phyloP scores from a whole-genome alignment of 2,797 vertebrate species.

The Acipenser oxyrinchus region DNA sequence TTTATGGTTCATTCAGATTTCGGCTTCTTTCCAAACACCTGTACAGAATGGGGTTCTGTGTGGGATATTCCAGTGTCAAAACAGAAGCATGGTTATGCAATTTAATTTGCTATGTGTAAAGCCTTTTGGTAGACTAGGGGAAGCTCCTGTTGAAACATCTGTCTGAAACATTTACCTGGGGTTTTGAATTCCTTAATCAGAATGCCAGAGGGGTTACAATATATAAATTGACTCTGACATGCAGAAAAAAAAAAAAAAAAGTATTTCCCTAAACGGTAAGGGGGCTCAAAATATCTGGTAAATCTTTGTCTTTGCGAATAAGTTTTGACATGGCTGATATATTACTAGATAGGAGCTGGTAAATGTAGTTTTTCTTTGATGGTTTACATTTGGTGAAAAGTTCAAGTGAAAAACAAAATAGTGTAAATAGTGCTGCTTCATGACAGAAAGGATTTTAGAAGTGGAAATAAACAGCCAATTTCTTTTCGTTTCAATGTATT shows the following conservation, averaged over 20 bases:
- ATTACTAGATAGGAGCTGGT: slow-evolving; percentile 35
- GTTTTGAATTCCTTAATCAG: slow-evolving; percentile 9
- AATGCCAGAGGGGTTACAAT: slow-evolving; percentile 5
- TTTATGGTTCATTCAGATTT: not conserved
- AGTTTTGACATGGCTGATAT: slow-evolving; percentile 35
- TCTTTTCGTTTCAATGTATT: too few species aligned
- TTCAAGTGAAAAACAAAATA: slow-evolving; percentile 18
- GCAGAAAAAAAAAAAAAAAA: slow-evolving; percentile 18
- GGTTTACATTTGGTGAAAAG: too few species aligned
- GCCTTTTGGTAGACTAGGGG: slow-evolving; percentile 15
- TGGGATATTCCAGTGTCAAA: slow-evolving; percentile 4
- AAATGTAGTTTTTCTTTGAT: too few species aligned
- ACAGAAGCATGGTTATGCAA: slow-evolving; percentile 9
- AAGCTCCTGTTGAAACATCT: slow-evolving; percentile 24
- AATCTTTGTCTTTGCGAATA: slow-evolving; percentile 24
- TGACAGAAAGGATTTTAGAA: too few species aligned
- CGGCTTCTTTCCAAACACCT: slow-evolving; percentile 5
- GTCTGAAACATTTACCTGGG: slow-evolving; percentile 32
- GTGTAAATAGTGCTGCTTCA: too few species aligned
- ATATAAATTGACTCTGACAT: slow-evolving; percentile 9
- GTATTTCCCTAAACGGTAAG: slow-evolving; percentile 20
- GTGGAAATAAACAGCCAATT: too few species aligned
- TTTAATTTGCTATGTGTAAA: slow-evolving; percentile 2
- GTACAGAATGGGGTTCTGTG: slow-evolving; percentile 6
- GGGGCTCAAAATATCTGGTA: slow-evolving; percentile 33